Evolutionary conservation across 2,797 vertebrate genomes (phyloP).

Genomic region (Choloepus didactylus): DNA sequence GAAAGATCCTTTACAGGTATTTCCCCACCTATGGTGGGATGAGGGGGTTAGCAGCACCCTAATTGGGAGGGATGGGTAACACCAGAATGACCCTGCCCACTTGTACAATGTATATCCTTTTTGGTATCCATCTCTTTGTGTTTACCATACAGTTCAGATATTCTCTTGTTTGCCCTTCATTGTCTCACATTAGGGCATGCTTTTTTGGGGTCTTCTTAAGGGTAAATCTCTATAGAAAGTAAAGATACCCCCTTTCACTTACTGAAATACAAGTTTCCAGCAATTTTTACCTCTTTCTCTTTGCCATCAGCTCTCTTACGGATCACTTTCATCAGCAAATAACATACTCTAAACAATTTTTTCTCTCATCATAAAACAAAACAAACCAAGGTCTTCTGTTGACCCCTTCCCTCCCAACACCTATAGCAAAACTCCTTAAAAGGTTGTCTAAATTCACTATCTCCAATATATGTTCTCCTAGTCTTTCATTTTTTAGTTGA

Average conservation of each 20-base stretch:
- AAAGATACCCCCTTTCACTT: background rate
- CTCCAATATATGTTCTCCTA: background rate
- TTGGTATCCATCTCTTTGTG: background rate
- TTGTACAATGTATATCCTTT: background rate
- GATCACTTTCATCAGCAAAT: background rate
- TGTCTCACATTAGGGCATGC: background rate
- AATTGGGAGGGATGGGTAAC: background rate
- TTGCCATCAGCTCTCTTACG: background rate
- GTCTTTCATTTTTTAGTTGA: background rate
- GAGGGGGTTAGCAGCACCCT: too few species aligned
- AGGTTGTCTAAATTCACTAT: background rate
- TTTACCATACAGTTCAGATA: background rate
- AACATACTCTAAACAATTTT: background rate
- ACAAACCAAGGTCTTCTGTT: background rate
- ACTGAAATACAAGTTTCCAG: background rate
- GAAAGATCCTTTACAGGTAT: too few species aligned
- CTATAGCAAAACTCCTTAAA: background rate
- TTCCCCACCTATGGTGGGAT: fast-evolving
- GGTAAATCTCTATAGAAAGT: background rate
- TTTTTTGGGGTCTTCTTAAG: background rate
- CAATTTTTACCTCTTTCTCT: background rate
- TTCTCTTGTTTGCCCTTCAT: background rate
- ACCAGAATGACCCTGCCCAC: background rate
- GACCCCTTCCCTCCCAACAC: background rate
- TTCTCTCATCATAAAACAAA: background rate